phyloP scores from a whole-genome alignment of 2,113 vertebrate species.

The Camelus bactrianus region DNA sequence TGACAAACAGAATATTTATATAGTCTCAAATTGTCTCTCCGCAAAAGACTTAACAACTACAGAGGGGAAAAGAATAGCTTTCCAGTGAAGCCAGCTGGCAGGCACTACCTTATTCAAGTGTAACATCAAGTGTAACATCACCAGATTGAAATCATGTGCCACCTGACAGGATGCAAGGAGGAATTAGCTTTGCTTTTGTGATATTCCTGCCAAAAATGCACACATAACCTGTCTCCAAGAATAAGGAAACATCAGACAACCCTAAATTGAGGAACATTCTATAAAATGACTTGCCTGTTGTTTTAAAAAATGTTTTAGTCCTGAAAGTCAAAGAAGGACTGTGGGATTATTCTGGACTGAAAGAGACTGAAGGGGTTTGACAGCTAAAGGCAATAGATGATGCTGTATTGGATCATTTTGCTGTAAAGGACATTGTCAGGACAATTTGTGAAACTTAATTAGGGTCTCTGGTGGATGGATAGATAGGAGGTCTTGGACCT shows the following conservation, averaged over 20 bases:
- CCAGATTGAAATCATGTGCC: not conserved
- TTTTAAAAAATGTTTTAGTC: not conserved
- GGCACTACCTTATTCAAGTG: not conserved
- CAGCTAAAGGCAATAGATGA: not conserved
- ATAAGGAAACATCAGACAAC: not conserved
- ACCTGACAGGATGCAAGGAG: not conserved
- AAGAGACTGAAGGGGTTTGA: not conserved
- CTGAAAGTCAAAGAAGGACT: not conserved
- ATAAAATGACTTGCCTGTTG: not conserved
- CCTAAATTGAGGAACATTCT: not conserved
- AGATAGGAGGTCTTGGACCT: not conserved
- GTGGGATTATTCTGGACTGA: not conserved
- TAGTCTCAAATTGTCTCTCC: not conserved
- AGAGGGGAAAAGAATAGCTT: conserved; percentile 39
- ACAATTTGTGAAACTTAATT: not conserved
- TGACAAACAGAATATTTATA: conserved; percentile 19
- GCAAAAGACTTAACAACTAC: not conserved
- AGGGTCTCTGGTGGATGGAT: not conserved
- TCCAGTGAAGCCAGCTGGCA: not conserved
- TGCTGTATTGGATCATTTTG: not conserved
- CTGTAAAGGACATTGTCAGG: not conserved
- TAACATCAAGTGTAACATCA: not conserved
- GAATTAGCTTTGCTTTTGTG: conserved; percentile 22
- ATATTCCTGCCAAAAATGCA: conserved; percentile 6
- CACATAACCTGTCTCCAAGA: conserved; percentile 5